Conservation (phyloP, 2,888 invertebrate species). For the Pseudeuparius sepicola region DNA sequence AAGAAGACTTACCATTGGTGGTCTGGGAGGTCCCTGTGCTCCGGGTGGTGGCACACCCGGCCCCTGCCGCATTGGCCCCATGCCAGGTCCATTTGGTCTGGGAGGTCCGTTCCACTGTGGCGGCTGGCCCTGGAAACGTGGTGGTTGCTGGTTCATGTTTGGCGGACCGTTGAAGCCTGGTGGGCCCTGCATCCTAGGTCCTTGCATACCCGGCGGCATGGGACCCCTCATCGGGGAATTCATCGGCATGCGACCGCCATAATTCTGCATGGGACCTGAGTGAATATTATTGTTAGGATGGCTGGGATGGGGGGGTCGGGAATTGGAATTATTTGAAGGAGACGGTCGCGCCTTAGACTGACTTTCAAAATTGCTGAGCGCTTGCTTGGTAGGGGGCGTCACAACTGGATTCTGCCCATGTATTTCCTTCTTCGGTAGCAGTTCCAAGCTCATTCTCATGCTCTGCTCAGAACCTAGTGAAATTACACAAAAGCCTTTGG, state of each 20-base stretch:
- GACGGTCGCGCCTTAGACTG: constrained; percentile 83
- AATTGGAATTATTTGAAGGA: constrained; percentile 56
- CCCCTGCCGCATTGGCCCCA: constrained; percentile 42
- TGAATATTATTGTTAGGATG: constrained; percentile 49
- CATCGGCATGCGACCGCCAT: constrained; percentile 43
- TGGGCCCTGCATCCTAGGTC: constrained; percentile 48
- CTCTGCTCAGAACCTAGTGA: constrained; percentile 89
- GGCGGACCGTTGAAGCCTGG: constrained; percentile 51
- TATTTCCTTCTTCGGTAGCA: constrained; percentile 87
- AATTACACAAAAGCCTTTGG: constrained; percentile 96
- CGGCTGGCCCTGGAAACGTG: constrained; percentile 48
- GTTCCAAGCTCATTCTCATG: constrained; percentile 81
- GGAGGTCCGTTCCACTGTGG: constrained; percentile 47
- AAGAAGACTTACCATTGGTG: constrained; percentile 49
- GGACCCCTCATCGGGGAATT: constrained; percentile 39
- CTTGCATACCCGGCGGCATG: constrained; percentile 48
- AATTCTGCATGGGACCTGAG: constrained; percentile 47
- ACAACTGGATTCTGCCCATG: constrained; percentile 94
- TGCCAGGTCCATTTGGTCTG: constrained; percentile 44
- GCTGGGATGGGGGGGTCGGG: constrained; percentile 51
- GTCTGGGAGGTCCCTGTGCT: constrained; percentile 48
- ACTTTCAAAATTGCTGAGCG: constrained; percentile 77
- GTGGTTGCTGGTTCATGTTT: constrained; percentile 39
- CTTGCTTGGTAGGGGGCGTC: constrained; percentile 90
- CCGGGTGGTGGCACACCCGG: constrained; percentile 51